phyloP scores from a whole-genome alignment of 2,888 invertebrate genomes.

The Drosophila longiperda region DNA sequence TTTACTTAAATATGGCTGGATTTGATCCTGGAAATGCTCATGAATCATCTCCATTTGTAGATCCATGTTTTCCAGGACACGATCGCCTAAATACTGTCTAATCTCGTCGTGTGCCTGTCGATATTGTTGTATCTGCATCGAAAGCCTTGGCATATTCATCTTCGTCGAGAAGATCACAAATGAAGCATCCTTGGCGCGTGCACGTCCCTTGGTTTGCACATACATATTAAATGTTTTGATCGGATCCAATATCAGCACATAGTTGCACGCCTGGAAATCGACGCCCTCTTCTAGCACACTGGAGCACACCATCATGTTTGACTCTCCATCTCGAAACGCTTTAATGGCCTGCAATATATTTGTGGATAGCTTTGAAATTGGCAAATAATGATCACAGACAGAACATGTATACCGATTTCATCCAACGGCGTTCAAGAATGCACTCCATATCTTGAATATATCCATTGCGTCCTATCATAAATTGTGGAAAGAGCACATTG shows the following conservation, averaged over 20 bases:
- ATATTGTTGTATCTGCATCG: slow-evolving; percentile 85
- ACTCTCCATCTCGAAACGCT: slow-evolving; percentile 87
- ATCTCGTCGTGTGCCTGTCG: slow-evolving; percentile 86
- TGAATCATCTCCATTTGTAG: slow-evolving; percentile 87
- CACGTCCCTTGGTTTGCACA: slow-evolving; percentile 95
- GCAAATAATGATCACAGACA: background rate
- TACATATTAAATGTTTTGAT: slow-evolving; percentile 92
- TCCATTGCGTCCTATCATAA: slow-evolving; percentile 88
- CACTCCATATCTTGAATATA: slow-evolving; percentile 70
- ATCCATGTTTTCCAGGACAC: slow-evolving; percentile 86
- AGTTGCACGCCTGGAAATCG: slow-evolving; percentile 92
- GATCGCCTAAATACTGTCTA: slow-evolving; percentile 87
- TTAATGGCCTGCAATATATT: slow-evolving; percentile 82
- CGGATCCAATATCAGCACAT: slow-evolving; percentile 91
- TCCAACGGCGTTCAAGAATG: slow-evolving; percentile 78
- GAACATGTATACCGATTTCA: slow-evolving; percentile 58
- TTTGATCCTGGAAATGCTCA: slow-evolving; percentile 86
- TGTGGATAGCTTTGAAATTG: background rate
- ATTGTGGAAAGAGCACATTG: slow-evolving; percentile 87
- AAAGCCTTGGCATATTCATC: slow-evolving; percentile 74
- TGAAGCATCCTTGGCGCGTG: slow-evolving; percentile 88
- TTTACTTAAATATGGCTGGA: slow-evolving; percentile 70
- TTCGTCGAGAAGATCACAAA: slow-evolving; percentile 87
- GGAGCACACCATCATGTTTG: slow-evolving; percentile 90
- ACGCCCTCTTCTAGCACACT: slow-evolving; percentile 96